Conservation (phyloP, 2,797 vertebrate species). For the Amblyraja radiata region DNA sequence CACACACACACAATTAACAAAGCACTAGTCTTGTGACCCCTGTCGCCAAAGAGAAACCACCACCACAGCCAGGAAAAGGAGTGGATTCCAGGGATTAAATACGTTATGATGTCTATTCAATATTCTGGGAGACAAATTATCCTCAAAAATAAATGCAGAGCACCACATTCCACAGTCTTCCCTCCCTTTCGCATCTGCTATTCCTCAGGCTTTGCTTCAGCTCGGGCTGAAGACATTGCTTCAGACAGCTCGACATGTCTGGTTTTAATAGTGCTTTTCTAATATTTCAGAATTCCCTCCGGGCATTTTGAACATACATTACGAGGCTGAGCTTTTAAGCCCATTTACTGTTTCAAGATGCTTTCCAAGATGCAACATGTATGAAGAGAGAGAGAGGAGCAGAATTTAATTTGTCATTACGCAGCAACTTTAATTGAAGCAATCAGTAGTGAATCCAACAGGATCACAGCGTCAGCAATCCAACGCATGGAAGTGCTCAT, state of each 20-base stretch:
- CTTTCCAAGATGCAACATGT: not conserved
- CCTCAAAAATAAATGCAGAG: not conserved
- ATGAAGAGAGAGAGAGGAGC: not conserved
- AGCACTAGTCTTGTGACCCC: too few species aligned
- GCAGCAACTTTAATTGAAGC: not conserved
- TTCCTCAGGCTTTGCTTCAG: not conserved
- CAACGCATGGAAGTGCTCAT: not conserved
- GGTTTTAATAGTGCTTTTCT: constrained; percentile 15
- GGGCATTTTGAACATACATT: not conserved
- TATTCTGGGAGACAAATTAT: not conserved
- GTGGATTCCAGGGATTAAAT: not conserved
- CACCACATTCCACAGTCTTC: not conserved
- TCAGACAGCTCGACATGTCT: not conserved
- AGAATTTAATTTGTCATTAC: not conserved
- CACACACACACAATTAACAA: not conserved
- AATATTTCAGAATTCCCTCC: constrained; percentile 5
- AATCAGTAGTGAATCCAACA: not conserved
- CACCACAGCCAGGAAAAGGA: not conserved
- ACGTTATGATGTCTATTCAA: not conserved
- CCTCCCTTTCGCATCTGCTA: not conserved
- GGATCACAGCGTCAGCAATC: not conserved
- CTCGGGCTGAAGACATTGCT: not conserved
- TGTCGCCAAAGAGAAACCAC: not conserved
- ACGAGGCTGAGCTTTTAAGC: constrained; percentile 12
- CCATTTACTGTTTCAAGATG: not conserved